phyloP scores from a whole-genome alignment of 2,888 invertebrate species.

The Nyleta sp. region DNA sequence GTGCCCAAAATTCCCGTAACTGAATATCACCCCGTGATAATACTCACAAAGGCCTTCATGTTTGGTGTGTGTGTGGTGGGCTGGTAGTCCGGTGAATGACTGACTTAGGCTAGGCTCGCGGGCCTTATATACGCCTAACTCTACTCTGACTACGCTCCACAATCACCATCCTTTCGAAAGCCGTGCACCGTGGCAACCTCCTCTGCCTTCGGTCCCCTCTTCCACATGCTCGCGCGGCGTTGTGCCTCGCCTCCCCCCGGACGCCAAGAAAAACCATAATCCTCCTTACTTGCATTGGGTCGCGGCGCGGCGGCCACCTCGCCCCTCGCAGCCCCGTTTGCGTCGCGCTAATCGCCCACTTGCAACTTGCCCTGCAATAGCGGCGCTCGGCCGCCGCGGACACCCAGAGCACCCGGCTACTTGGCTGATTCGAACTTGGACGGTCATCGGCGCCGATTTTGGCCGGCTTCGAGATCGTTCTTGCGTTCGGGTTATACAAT shows the following conservation, averaged over 20 bases:
- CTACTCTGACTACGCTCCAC: constrained; percentile 81
- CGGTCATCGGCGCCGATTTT: background rate
- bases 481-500: constrained; percentile 51
- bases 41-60: constrained; percentile 83
- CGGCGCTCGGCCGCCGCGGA: constrained; percentile 57
- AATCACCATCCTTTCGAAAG: constrained; percentile 83
- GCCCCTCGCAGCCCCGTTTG: constrained; percentile 27
- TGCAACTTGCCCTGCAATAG: constrained; percentile 62
- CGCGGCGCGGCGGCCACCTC: constrained; percentile 17
- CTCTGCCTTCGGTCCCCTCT: constrained; percentile 65
- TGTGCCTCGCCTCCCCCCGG: constrained; percentile 72
- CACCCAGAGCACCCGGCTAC: constrained; percentile 73
- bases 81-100: constrained; percentile 83
- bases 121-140: constrained; percentile 82
- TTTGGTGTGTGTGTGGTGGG: constrained; percentile 81
- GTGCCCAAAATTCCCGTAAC: constrained; percentile 48
- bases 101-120: constrained; percentile 81
- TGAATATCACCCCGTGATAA: constrained; percentile 67
- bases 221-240: constrained; percentile 45
- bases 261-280: constrained; percentile 79
- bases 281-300: constrained; percentile 70
- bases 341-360: constrained; percentile 65
- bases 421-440: background rate
- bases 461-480: constrained; percentile 43
- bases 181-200: constrained; percentile 71